Conservation (phyloP, 2,888 invertebrate genomes). For the Andrena bucephala region DNA sequence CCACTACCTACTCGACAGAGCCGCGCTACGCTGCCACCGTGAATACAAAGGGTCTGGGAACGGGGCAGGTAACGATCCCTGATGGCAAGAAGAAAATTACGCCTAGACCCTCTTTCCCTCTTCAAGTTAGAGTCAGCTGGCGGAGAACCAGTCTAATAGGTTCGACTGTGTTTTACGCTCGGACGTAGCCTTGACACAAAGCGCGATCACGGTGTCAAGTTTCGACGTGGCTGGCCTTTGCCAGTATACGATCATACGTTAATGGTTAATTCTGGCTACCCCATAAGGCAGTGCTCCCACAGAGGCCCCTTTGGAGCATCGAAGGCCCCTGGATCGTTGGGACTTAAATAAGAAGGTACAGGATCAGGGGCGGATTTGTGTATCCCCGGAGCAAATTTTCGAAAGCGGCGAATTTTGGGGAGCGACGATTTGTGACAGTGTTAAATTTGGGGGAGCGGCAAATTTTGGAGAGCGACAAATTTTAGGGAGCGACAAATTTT, state of each 20-base stretch:
- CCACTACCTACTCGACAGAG: neutral
- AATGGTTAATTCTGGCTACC: constrained; percentile 77
- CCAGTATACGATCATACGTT: constrained; percentile 74
- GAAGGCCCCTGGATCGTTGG: neutral
- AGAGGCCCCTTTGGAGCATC: constrained; percentile 36
- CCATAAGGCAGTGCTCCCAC: constrained; percentile 61
- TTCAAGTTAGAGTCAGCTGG: constrained; percentile 38
- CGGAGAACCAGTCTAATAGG: constrained; percentile 68
- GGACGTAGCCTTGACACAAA: constrained; percentile 72
- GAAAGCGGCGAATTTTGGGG: no score
- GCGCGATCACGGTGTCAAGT: constrained; percentile 77
- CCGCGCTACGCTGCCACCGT: neutral
- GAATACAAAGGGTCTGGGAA: neutral
- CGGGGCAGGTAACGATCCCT: constrained; percentile 34
- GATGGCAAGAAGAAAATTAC: constrained; percentile 37
- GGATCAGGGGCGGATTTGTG: neutral
- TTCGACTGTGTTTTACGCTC: constrained; percentile 68
- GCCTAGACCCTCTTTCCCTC: constrained; percentile 7
- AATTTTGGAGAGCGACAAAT: no score
- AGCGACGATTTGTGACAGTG: no score
- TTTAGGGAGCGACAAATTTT: no score
- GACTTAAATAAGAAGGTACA: neutral
- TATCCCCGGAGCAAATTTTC: neutral
- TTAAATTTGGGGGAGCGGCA: no score
- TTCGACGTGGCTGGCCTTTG: constrained; percentile 71